phyloP scores from a whole-genome alignment of 2,113 vertebrate genomes.

The Propithecus coquereli region DNA sequence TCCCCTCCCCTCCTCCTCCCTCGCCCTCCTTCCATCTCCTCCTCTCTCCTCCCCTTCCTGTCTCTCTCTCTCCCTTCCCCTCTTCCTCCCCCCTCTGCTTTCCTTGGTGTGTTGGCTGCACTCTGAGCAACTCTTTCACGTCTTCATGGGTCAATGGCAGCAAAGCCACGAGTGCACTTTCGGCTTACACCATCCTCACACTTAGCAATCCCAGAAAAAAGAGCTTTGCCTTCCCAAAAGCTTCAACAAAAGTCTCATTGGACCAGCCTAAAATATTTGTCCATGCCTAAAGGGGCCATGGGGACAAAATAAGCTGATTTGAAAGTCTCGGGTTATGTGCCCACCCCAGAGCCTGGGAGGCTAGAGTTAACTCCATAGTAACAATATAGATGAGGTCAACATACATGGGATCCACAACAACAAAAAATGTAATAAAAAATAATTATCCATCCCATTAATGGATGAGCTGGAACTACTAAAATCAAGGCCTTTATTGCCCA shows the following conservation, averaged over 20 bases:
- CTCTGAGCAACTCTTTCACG: neutral
- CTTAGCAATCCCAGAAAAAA: neutral
- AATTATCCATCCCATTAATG: neutral
- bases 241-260: neutral
- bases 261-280: neutral
- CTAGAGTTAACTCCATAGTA: neutral
- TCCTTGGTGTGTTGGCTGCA: neutral
- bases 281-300: no score
- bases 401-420: neutral
- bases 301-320: neutral
- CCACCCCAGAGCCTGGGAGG: neutral
- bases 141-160: neutral
- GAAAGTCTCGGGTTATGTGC: neutral
- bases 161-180: neutral
- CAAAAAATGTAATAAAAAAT: neutral
- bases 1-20: no score
- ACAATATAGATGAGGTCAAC: neutral
- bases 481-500: neutral
- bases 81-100: neutral
- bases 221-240: neutral
- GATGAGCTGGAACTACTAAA: neutral
- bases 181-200: neutral
- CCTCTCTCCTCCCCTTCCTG: neutral
- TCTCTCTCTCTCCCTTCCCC: neutral
- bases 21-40: neutral